A percentile compares a stretch with the other conserved stretches of the same genome.
These are phyloP conservation scores for Eubasilissa splendida DNA, from an alignment of 2,888 invertebrate genomes.

Conservation along the genomic window DNA sequence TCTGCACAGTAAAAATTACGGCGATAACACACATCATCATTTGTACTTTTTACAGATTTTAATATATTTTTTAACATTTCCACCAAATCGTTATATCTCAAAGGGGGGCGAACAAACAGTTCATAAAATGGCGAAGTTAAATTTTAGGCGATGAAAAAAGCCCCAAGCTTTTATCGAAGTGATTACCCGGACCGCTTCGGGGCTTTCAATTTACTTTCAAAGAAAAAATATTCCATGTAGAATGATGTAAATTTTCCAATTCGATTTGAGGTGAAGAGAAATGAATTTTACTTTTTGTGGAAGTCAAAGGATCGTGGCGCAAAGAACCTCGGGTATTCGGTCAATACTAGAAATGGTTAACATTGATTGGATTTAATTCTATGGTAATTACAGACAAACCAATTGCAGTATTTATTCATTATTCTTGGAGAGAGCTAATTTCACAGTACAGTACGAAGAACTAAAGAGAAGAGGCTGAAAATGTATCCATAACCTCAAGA, in stretches of 20 bases:
- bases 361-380: too few species aligned
- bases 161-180: slow-evolving; percentile 47
- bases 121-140: slow-evolving; percentile 27
- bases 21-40: background rate
- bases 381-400: too few species aligned
- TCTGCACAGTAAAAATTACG: too few species aligned
- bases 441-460: too few species aligned
- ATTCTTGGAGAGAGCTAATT: too few species aligned
- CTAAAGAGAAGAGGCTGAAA: too few species aligned
- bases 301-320: slow-evolving; percentile 19
- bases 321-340: background rate
- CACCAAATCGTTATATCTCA: slow-evolving; percentile 16
- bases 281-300: slow-evolving; percentile 20
- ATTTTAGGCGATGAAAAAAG: slow-evolving; percentile 34
- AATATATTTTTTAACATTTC: slow-evolving; percentile 12
- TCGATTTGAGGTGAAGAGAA: slow-evolving; percentile 35
- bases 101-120: slow-evolving; percentile 17
- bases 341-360: too few species aligned
- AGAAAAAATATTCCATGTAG: slow-evolving; percentile 47
- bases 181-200: slow-evolving; percentile 43
- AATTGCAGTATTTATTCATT: too few species aligned
- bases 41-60: background rate
- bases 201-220: slow-evolving; percentile 53
- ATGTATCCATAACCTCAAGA: too few species aligned
- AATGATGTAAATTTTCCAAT: slow-evolving; percentile 45